Evolutionary conservation across 2,113 vertebrate species (phyloP).

Genomic region (Arenaria interpres): DNA sequence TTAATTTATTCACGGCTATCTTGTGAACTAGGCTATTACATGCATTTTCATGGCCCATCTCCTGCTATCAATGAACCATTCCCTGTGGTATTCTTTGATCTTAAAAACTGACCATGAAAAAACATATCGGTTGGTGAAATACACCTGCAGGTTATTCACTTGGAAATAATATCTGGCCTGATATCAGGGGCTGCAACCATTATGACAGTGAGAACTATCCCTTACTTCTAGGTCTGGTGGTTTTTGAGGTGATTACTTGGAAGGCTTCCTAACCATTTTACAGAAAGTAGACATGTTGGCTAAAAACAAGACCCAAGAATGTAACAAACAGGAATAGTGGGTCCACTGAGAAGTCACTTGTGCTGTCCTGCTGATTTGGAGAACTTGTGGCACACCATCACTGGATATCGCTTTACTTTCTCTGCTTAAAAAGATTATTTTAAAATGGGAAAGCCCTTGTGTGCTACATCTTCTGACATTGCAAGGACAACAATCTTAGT

Average conservation of each 20-base stretch:
- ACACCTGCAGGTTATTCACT: not conserved
- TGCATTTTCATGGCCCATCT: not conserved
- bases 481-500: not conserved
- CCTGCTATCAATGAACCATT: not conserved
- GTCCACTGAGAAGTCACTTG: not conserved
- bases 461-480: not conserved
- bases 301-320: not conserved
- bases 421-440: not conserved
- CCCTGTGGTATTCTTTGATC: not conserved
- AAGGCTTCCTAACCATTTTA: not conserved
- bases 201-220: not conserved
- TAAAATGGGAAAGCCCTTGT: not conserved
- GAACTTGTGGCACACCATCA: not conserved
- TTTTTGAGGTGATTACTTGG: not conserved
- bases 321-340: not conserved
- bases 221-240: not conserved
- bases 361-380: not conserved
- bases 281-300: not conserved
- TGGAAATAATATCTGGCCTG: not conserved
- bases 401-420: not conserved
- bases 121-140: not conserved
- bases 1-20: not conserved
- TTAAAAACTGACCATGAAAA: not conserved
- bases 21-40: not conserved
- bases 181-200: not conserved